These are phyloP conservation scores for Volucella bombylans DNA, from an alignment of 2,888 invertebrate species.

Conservation along the genomic window DNA sequence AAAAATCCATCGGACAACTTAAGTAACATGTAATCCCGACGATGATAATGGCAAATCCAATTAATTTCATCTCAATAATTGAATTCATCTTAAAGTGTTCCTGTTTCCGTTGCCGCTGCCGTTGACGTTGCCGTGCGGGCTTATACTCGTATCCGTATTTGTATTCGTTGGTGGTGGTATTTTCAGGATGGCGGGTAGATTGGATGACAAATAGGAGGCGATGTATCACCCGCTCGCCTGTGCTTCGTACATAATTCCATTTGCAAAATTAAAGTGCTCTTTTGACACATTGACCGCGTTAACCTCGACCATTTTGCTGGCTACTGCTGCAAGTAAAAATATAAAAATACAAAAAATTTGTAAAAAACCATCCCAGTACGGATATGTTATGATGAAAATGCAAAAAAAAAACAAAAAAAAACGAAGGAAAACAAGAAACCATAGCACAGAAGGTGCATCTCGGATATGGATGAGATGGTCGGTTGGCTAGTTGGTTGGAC, in stretches of 20 bases:
- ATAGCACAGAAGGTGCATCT: slow-evolving; percentile 71
- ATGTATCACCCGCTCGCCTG: slow-evolving; percentile 1
- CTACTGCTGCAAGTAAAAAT: slow-evolving; percentile 34
- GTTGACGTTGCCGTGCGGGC: too few species aligned
- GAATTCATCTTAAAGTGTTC: slow-evolving; percentile 68
- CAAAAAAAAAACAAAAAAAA: slow-evolving; percentile 24
- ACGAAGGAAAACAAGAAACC: slow-evolving; percentile 44
- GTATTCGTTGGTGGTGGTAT: too few species aligned
- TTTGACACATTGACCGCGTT: slow-evolving; percentile 74
- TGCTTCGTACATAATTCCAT: slow-evolving; percentile 66
- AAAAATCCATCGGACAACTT: slow-evolving; percentile 69
- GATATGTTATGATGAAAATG: neutral
- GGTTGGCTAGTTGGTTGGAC: slow-evolving; percentile 69
- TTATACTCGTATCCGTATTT: too few species aligned
- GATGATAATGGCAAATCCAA: slow-evolving; percentile 70
- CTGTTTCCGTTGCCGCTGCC: neutral
- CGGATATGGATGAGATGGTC: slow-evolving; percentile 70
- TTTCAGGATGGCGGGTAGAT: too few species aligned
- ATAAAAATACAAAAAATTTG: too few species aligned
- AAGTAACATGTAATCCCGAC: slow-evolving; percentile 71
- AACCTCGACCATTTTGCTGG: slow-evolving; percentile 52
- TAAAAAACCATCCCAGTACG: too few species aligned
- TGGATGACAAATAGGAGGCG: neutral
- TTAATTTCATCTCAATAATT: slow-evolving; percentile 71
- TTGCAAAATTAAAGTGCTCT: slow-evolving; percentile 74